Conservation (phyloP, 2,888 invertebrate genomes). For the Listrodromus nycthemerus region DNA sequence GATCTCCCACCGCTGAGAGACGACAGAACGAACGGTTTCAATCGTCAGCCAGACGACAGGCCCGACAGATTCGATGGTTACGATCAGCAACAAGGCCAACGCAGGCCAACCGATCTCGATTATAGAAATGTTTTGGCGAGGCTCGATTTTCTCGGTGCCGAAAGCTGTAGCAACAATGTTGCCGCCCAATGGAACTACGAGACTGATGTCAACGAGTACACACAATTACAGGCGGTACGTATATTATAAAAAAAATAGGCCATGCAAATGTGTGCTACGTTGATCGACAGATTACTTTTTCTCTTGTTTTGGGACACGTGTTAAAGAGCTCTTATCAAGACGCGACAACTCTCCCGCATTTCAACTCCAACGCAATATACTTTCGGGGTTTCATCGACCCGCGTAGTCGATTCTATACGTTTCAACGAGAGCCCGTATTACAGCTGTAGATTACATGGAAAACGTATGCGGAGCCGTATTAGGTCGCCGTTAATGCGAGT, state of each 20-base stretch:
- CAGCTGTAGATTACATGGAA: slow-evolving; percentile 9
- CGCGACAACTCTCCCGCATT: slow-evolving; percentile 54
- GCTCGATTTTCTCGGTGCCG: slow-evolving; percentile 91
- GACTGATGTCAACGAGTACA: slow-evolving; percentile 93
- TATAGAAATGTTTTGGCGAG: slow-evolving; percentile 86
- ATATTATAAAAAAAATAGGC: slow-evolving; percentile 9
- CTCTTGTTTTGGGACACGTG: slow-evolving; percentile 39
- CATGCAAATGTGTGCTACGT: not conserved
- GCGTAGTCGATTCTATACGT: slow-evolving; percentile 28
- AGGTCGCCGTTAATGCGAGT: not conserved
- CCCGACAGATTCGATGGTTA: slow-evolving; percentile 51
- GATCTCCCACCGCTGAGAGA: slow-evolving; percentile 79
- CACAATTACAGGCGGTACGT: slow-evolving; percentile 94
- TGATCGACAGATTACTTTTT: not conserved
- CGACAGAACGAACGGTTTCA: slow-evolving; percentile 70
- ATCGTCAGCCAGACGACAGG: slow-evolving; percentile 52
- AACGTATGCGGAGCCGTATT: slow-evolving; percentile 29
- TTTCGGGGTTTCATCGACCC: slow-evolving; percentile 54
- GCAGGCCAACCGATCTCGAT: slow-evolving; percentile 72
- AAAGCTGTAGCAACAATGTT: slow-evolving; percentile 94
- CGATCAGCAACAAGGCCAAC: slow-evolving; percentile 59
- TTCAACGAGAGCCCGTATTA: slow-evolving; percentile 48
- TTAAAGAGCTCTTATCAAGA: slow-evolving; percentile 45
- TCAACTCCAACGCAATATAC: slow-evolving; percentile 24
- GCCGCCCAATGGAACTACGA: slow-evolving; percentile 96